Evolutionary conservation across 2,888 invertebrate species (phyloP), one percentile per base, ranked within the genome.

Genomic region (Strigamia transsilvanica): DNA sequence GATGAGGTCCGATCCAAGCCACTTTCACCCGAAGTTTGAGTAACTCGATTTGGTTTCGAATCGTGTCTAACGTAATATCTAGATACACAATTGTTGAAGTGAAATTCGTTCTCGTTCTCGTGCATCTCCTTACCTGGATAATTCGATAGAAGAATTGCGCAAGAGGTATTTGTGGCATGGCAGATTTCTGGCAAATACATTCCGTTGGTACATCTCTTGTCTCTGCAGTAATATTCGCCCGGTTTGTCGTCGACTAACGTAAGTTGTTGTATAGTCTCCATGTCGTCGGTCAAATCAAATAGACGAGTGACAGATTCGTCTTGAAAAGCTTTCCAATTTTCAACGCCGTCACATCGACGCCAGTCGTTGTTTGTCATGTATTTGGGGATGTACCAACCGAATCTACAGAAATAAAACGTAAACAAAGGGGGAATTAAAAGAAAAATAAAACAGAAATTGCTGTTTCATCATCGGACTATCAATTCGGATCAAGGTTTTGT

Each of bases 1-100:
- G 88, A 84, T 91, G 88, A 0, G 89, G 87, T 0, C 93, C 94
- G 15, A 94, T 87, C 93, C 93, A 94, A 6, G 91, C 89, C 0
- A 94, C 91, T 86, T 91, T 92, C 0, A 93, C 91, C 83, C 90
- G 90, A 15, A 93, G 88, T 42, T 90, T 88, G 81, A 92, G 88
- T 82, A 90, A 88, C 13, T 89, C 87, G 61, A 94, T 92, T 85
- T 93, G 92, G 0, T 90, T 86, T 78, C 80, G 38, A 18, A 83
- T 83, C 81, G 83, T 83, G 7, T 79, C 81, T 32, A 83, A 83
- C 23, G 83, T 82, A n/a, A 83, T 73, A 32, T 80, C 83, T 83
- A 79, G 18, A 56, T n/a, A 56, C 56, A 56, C 38, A 18, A 73
- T 73, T 73, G 61, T 23, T 66, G 32, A 6, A 13, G 7, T 27